Evolutionary conservation across 2,797 vertebrate genomes (phyloP).

Genomic region (Arrhamphus sclerolepis): DNA sequence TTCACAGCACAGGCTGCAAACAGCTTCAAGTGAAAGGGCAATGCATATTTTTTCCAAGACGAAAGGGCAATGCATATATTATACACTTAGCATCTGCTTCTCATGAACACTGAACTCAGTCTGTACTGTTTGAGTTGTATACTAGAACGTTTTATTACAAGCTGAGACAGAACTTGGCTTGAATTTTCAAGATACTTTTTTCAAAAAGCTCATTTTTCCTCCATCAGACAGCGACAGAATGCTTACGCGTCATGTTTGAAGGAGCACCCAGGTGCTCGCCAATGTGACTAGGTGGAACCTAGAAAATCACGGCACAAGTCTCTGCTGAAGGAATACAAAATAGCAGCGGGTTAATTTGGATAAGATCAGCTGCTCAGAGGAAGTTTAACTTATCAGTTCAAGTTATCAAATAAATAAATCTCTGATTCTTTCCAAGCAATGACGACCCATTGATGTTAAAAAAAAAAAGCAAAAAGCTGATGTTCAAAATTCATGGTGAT

Average conservation of each 20-base stretch:
- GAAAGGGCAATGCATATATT: slow-evolving; percentile 78
- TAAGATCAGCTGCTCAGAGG: not conserved
- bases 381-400: too few relatives aligned
- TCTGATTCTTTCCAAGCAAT: too few relatives aligned
- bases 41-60: slow-evolving; percentile 74
- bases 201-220: too few relatives aligned
- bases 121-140: slow-evolving; percentile 39
- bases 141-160: slow-evolving; percentile 30
- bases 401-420: too few relatives aligned
- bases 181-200: slow-evolving; percentile 25
- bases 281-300: not conserved
- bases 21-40: slow-evolving; percentile 71
- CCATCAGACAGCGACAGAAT: not conserved
- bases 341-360: not conserved
- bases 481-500: too few relatives aligned
- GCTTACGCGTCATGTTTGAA: not conserved
- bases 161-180: slow-evolving; percentile 20
- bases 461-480: too few relatives aligned
- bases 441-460: too few relatives aligned
- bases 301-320: not conserved
- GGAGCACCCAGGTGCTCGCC: not conserved
- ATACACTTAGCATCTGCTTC: slow-evolving; percentile 67
- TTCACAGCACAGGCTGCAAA: slow-evolving; percentile 62
- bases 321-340: not conserved
- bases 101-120: slow-evolving; percentile 35